These are phyloP conservation scores for Labroides dimidiatus DNA, from an alignment of 2,797 vertebrate genomes.

Conservation along the genomic window DNA sequence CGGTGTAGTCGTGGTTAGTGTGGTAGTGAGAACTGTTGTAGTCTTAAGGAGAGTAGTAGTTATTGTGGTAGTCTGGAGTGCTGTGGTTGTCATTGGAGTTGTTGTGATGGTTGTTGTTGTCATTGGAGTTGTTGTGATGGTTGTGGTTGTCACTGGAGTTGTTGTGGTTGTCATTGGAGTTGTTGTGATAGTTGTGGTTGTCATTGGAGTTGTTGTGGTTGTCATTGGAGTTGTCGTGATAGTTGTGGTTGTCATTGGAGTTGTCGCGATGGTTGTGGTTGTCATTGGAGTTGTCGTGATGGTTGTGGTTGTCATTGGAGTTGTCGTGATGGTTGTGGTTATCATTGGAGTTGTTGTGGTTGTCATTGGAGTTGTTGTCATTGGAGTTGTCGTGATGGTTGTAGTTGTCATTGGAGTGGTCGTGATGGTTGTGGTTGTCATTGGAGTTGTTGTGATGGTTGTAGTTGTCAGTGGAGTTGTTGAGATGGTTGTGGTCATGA, in stretches of 20 bases:
- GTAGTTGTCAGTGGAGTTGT: conserved; percentile 7
- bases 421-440: not conserved
- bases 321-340: conserved; percentile 12
- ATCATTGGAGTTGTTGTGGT: not conserved
- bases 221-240: not conserved
- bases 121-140: not conserved
- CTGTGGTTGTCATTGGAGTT: conserved; percentile 12
- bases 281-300: conserved; percentile 7
- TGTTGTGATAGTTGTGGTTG: conserved; percentile 2
- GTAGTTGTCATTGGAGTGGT: conserved; percentile 11
- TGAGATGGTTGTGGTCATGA: conserved; percentile 5
- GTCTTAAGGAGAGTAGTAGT: conserved; percentile 12
- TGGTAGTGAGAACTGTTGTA: conserved; percentile 6
- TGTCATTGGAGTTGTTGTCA: conserved; percentile 8
- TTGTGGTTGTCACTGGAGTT: conserved; percentile 14
- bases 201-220: conserved; percentile 20
- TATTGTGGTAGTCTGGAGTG: not conserved
- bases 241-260: conserved; percentile 4
- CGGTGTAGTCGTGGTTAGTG: not conserved
- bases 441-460: conserved; percentile 3
- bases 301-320: conserved; percentile 1
- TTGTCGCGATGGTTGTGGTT: not conserved
- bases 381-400: not conserved
- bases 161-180: conserved; percentile 2
- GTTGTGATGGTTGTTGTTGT: not conserved